Percentiles rank a stretch among this genome's conserved stretches.
Conservation (phyloP, 2,888 invertebrate genomes). For the Chesias legatella region DNA sequence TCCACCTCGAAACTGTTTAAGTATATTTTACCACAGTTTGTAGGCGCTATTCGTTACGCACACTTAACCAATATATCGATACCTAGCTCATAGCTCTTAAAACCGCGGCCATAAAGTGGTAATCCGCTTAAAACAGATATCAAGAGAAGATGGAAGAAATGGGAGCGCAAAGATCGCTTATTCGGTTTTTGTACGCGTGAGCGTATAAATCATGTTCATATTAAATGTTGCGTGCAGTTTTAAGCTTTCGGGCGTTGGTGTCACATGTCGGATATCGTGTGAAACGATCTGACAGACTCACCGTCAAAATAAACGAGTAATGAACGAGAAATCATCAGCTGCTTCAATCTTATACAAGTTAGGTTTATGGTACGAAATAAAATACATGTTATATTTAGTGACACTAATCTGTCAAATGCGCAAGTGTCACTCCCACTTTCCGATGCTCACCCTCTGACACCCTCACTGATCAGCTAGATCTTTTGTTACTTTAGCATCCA, state of each 20-base stretch:
- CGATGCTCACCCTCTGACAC: too few relatives aligned
- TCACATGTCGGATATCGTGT: constrained; percentile 47
- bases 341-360: too few relatives aligned
- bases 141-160: constrained; percentile 9
- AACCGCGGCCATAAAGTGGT: background rate
- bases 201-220: constrained; percentile 49
- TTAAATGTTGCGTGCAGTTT: constrained; percentile 67
- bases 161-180: constrained; percentile 14
- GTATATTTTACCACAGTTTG: constrained; percentile 5
- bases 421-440: too few relatives aligned
- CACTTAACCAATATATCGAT: background rate
- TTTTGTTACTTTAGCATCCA: too few relatives aligned
- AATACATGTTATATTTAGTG: too few relatives aligned
- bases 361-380: too few relatives aligned
- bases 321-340: background rate
- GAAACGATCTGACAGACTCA: constrained; percentile 32
- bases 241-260: constrained; percentile 53
- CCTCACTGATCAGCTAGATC: too few relatives aligned
- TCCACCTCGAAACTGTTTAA: constrained; percentile 6
- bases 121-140: background rate
- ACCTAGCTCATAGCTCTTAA: background rate
- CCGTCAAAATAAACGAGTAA: constrained; percentile 1
- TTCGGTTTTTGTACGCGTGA: constrained; percentile 38
- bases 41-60: constrained; percentile 12
- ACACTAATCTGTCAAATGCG: too few relatives aligned